These are phyloP conservation scores for Uromys caudimaculatus DNA, from an alignment of 2,797 vertebrate genomes.

Conservation along the genomic window DNA sequence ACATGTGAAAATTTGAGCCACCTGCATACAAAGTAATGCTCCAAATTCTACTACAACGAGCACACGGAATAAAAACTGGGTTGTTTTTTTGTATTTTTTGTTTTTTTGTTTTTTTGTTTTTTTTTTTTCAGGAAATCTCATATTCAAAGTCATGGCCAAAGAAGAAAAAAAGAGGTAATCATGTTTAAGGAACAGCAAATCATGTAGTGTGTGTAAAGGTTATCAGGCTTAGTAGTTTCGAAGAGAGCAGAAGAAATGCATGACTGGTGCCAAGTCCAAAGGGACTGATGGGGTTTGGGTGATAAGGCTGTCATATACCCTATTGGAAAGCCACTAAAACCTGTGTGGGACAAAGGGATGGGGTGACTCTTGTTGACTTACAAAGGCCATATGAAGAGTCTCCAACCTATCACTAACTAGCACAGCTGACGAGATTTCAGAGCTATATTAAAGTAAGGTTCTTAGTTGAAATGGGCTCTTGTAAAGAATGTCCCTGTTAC, in stretches of 20 bases:
- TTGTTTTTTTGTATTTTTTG: too few species aligned
- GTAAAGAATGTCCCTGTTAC: slow-evolving; percentile 89
- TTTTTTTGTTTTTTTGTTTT: too few species aligned
- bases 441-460: slow-evolving; percentile 80
- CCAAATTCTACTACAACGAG: not conserved
- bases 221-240: not conserved
- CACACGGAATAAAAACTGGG: not conserved
- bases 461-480: slow-evolving; percentile 87
- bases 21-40: not conserved
- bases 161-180: not conserved
- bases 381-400: slow-evolving; percentile 83
- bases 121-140: not conserved
- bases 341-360: slow-evolving; percentile 67
- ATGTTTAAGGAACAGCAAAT: not conserved
- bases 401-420: slow-evolving; percentile 85
- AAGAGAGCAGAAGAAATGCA: not conserved
- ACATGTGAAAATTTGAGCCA: slow-evolving; percentile 41
- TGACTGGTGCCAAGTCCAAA: not conserved
- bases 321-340: slow-evolving; percentile 10
- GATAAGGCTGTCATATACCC: not conserved
- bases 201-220: not conserved
- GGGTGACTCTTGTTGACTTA: slow-evolving; percentile 76
- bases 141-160: not conserved
- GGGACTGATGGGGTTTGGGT: not conserved
- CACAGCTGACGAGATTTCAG: slow-evolving; percentile 84